Conservation (phyloP, 2,797 vertebrate genomes). For the Silurus aristotelis region DNA sequence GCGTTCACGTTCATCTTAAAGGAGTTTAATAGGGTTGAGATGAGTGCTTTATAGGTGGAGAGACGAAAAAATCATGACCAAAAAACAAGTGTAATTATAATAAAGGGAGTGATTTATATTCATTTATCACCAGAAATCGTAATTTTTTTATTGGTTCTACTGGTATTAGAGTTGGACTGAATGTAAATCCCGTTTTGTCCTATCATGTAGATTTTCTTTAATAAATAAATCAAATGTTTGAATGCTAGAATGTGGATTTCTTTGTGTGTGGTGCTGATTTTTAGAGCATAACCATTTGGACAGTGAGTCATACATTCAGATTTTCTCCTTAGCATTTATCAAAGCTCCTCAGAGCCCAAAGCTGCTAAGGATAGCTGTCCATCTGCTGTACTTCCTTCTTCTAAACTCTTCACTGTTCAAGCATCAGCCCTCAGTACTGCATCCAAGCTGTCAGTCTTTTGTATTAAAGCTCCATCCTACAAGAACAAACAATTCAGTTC, state of each 20-base stretch:
- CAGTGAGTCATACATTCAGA: slow-evolving; percentile 24
- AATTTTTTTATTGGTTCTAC: too few relatives aligned
- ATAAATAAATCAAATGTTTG: not conserved
- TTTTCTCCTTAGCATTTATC: not conserved
- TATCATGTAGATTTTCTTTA: not conserved
- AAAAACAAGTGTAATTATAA: too few relatives aligned
- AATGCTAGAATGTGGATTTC: not conserved
- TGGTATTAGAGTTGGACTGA: not conserved
- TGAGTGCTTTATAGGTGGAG: too few relatives aligned
- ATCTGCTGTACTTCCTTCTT: slow-evolving; percentile 33
- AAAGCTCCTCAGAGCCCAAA: slow-evolving; percentile 14
- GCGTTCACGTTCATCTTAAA: too few relatives aligned
- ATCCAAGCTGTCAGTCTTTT: not conserved
- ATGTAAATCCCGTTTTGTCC: too few relatives aligned
- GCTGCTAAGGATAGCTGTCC: slow-evolving; percentile 37
- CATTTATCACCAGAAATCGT: too few relatives aligned
- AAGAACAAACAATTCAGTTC: not conserved
- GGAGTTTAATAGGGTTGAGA: too few relatives aligned
- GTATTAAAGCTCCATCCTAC: not conserved
- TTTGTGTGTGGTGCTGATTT: not conserved
- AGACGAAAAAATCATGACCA: too few relatives aligned
- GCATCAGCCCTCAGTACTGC: not conserved
- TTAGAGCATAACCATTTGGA: not conserved
- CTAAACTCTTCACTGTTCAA: slow-evolving; percentile 2
- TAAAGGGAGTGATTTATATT: too few relatives aligned